Evolutionary conservation across 2,888 invertebrate species (phyloP).

Genomic region (Elgonia sp.): DNA sequence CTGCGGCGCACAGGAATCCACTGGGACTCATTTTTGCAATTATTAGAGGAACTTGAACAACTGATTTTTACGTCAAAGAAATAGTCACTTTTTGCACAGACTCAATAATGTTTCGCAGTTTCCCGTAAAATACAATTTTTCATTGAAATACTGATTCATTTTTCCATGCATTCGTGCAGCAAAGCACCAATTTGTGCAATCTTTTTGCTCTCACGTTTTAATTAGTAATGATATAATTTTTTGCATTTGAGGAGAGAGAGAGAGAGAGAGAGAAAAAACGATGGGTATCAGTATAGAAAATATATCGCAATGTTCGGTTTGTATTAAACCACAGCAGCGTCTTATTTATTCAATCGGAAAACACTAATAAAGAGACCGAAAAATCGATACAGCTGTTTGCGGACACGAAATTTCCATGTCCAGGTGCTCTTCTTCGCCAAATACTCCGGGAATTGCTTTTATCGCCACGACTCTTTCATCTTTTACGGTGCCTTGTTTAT

Average conservation of each 20-base stretch:
- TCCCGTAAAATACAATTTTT: not conserved
- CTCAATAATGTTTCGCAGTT: not conserved
- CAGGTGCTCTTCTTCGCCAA: conserved; percentile 27
- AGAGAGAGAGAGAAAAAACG: conserved; percentile 28
- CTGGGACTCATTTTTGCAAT: too few relatives aligned
- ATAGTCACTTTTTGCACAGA: too few relatives aligned
- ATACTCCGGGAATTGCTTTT: not conserved
- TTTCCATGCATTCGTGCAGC: not conserved
- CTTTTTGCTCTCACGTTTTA: too few relatives aligned
- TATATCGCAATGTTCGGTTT: not conserved
- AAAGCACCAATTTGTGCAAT: too few relatives aligned
- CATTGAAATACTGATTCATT: not conserved
- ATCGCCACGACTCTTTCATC: conserved; percentile 29
- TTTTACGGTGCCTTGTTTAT: conserved; percentile 12
- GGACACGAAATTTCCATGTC: conserved; percentile 1
- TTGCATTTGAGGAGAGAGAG: too few relatives aligned
- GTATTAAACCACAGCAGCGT: not conserved
- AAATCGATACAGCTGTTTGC: not conserved
- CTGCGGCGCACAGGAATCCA: not conserved
- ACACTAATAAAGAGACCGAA: conserved; percentile 12
- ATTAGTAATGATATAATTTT: conserved; percentile 22
- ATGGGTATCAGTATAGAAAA: not conserved
- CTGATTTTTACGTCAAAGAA: too few relatives aligned
- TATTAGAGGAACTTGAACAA: too few relatives aligned
- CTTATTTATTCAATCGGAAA: conserved; percentile 4